Percentiles rank a stretch among this genome's conserved stretches.
phyloP scores from a whole-genome alignment of 2,113 vertebrate genomes.

The Melozone crissalis region DNA sequence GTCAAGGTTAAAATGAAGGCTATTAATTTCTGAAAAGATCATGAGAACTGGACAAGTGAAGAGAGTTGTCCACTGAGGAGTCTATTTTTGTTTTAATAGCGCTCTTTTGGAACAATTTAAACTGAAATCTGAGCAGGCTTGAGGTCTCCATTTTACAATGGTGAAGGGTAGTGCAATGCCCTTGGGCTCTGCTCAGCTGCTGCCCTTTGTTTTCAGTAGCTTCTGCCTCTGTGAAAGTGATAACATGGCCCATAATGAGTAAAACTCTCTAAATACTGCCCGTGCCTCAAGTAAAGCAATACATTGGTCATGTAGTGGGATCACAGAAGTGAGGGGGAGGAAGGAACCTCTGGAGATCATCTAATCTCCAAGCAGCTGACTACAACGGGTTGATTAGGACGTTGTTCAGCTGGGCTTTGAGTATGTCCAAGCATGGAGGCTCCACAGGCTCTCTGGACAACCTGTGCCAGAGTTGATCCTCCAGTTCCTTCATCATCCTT shows the following conservation, averaged over 20 bases:
- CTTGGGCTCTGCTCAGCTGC: background rate
- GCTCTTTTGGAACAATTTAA: background rate
- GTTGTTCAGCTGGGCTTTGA: background rate
- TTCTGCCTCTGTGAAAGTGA: background rate
- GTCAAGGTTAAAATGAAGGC: constrained; percentile 40
- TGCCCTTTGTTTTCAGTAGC: background rate
- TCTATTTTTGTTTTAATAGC: constrained; percentile 24
- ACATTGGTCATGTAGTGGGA: too few species aligned
- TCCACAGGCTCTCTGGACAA: background rate
- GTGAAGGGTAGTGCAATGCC: background rate
- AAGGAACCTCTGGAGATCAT: background rate
- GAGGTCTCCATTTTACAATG: background rate
- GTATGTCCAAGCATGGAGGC: background rate
- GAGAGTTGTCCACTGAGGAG: background rate
- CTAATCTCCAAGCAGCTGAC: background rate
- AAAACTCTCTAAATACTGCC: background rate
- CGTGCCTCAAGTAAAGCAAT: background rate
- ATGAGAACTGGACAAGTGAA: background rate
- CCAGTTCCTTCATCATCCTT: background rate
- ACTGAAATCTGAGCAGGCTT: constrained; percentile 9
- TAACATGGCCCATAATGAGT: background rate
- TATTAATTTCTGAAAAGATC: constrained; percentile 36
- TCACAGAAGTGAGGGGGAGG: background rate
- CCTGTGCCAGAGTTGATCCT: background rate
- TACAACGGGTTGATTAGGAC: background rate